Percentiles rank a stretch among this genome's conserved stretches.
phyloP scores from a whole-genome alignment of 1,140 invertebrate species.

The Bombus ignitus region DNA sequence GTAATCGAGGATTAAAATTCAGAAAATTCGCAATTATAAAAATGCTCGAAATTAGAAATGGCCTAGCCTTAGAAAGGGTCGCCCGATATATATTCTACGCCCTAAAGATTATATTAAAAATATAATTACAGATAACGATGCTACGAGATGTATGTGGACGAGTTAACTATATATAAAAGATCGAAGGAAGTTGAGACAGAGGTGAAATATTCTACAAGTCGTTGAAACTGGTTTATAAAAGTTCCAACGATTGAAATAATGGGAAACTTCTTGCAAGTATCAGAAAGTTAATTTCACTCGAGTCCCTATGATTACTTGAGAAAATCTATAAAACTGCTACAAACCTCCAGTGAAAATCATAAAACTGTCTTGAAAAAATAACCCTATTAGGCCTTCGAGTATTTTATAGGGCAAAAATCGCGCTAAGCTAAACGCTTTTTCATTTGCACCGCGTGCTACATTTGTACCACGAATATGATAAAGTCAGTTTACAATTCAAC shows the following conservation, averaged over 20 bases:
- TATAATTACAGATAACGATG: neutral
- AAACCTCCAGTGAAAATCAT: neutral
- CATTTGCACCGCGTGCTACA: too few species aligned
- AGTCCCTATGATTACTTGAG: neutral
- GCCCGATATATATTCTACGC: neutral
- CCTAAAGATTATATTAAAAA: too few species aligned
- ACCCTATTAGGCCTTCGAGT: too few species aligned
- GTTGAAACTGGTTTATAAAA: neutral
- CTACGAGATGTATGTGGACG: neutral
- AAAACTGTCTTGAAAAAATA: too few species aligned
- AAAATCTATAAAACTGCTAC: neutral
- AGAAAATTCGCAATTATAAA: neutral
- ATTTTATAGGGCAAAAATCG: too few species aligned
- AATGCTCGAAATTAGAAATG: neutral
- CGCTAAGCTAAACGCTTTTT: too few species aligned
- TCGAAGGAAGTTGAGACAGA: neutral
- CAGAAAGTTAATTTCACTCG: neutral
- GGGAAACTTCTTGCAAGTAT: neutral
- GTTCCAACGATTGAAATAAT: constrained; percentile 15
- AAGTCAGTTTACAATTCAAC: neutral
- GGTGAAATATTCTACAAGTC: neutral
- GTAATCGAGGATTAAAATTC: constrained; percentile 9
- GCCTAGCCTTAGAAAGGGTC: too few species aligned
- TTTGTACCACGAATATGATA: neutral
- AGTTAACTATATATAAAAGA: neutral